Base-by-base conservation (phyloP, 2,113 vertebrate species). In the Dermatemys mawii region DNA sequence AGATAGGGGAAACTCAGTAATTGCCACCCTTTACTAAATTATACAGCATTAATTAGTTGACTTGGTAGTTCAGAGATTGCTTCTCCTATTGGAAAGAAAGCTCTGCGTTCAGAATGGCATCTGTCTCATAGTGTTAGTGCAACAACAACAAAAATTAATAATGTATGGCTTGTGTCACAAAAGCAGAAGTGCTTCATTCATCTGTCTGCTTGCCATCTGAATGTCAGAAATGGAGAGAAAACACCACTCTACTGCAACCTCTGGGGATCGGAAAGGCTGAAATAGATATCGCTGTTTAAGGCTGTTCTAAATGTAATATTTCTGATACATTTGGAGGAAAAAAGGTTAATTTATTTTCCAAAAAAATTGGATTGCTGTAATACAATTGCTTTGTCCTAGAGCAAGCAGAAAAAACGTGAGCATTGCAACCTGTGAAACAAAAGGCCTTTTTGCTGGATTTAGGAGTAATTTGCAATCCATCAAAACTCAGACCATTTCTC, bases 41-140 rank as follows among this genome's bases (percentile, higher is more conserved):
- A 97, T 95, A 90, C 96, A 93, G 93, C 93, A 97, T 96, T 97
- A 97, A 97, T 96, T 97, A 96, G 86, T 86, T 94, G 83, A 93
- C 81, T 93, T 51, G 78, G 46, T 97, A 93, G 92, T 88, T 94
- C 90, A 95, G 89, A 83, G 95, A 92, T 75, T 94, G 78, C 0
- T 3, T 95, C 79, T 97, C 90, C 63, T 89, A 93, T 90, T 10
- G 2, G 57, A 97, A 95, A 22, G 21, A 88, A 94, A 90, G 86
- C 94, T 96, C 94, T 96, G 83, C 70, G 93, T 96, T 95, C 91
- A 89, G 94, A 94, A 85, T 1, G 24, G 89, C 95, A 93, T 93
- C 95, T 96, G 92, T 88, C 96, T 94, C 90, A 84, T 84, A 96
- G 90, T 8, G 89, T 95, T 95, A 92, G 50, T 81, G 80, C 78